Percentiles rank a stretch among this genome's conserved stretches.
These are phyloP conservation scores for Poeciliopsis infans DNA, from an alignment of 2,797 vertebrate species.

Conservation along the genomic window DNA sequence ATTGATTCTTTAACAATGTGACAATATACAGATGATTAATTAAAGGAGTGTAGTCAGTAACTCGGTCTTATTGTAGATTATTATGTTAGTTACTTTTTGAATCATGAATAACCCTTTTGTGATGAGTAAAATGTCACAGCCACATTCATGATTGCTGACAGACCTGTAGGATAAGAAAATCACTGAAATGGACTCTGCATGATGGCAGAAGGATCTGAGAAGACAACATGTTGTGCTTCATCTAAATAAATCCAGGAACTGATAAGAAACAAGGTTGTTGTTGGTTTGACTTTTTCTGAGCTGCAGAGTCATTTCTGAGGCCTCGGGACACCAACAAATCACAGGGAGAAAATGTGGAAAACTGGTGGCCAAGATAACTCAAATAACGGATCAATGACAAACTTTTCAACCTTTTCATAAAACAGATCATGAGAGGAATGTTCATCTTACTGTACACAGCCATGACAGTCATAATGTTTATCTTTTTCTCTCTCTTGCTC, in stretches of 20 bases:
- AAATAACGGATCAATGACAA: background rate
- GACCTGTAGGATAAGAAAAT: background rate
- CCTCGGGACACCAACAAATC: background rate
- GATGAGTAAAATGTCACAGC: background rate
- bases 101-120: background rate
- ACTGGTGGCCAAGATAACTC: background rate
- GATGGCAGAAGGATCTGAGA: background rate
- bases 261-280: background rate
- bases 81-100: background rate
- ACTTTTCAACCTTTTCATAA: background rate
- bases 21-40: background rate
- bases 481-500: slow-evolving; percentile 11
- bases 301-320: background rate
- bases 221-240: background rate
- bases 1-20: background rate
- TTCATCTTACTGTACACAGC: background rate
- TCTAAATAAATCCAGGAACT: background rate
- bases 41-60: background rate
- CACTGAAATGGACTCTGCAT: background rate
- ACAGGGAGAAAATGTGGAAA: background rate
- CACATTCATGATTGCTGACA: background rate
- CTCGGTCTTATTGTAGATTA: background rate
- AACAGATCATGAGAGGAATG: slow-evolving; percentile 5
- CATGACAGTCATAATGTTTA: slow-evolving; percentile 12
- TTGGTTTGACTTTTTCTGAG: background rate